Conservation (phyloP, 2,113 vertebrate species). For the Chloebia gouldiae region DNA sequence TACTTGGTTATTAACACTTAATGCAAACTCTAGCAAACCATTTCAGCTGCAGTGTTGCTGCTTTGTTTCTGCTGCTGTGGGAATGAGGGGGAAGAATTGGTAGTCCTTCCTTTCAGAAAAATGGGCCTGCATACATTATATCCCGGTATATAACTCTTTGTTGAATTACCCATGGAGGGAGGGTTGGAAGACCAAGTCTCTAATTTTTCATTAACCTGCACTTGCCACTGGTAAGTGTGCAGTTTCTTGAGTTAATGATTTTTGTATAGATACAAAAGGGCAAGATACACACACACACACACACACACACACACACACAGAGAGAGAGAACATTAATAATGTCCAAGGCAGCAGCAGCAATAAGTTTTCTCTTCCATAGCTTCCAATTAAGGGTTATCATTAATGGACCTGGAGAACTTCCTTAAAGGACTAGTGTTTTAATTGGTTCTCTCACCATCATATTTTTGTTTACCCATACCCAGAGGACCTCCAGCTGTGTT, state of each 20-base stretch:
- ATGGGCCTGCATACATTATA: neutral
- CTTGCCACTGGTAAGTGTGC: neutral
- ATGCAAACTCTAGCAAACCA: neutral
- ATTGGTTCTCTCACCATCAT: neutral
- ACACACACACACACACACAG: neutral
- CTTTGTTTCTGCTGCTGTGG: constrained; percentile 1
- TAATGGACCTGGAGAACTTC: neutral
- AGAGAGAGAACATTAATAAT: neutral
- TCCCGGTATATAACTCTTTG: neutral
- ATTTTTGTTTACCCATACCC: constrained; percentile 6
- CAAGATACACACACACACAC: neutral
- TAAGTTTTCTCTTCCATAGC: neutral
- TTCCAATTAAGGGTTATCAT: neutral
- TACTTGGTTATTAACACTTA: constrained; percentile 33
- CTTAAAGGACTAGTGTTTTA: neutral
- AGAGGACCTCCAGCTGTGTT: constrained; percentile 23
- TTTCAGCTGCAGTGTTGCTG: neutral
- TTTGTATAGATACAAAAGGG: neutral
- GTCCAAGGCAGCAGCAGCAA: neutral
- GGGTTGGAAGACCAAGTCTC: neutral
- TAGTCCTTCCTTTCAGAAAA: neutral
- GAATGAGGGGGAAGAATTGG: neutral
- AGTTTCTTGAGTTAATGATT: neutral
- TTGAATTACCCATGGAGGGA: neutral
- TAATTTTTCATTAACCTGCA: neutral